Conservation (phyloP, 2,888 invertebrate species). For the Ennomos erosarius region DNA sequence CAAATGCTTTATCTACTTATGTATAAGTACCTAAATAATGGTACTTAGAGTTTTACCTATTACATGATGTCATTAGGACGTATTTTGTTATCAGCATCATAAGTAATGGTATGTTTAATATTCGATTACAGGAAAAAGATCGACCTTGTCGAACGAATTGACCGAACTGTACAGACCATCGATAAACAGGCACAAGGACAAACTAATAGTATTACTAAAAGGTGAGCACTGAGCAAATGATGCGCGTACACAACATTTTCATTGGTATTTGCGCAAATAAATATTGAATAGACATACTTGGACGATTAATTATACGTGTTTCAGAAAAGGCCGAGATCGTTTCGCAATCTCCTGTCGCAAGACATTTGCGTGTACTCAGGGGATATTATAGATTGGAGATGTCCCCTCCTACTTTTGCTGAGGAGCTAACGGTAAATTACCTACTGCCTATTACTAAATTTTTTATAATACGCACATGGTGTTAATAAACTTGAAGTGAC, state of each 20-base stretch:
- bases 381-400: slow-evolving; percentile 72
- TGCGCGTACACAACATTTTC: slow-evolving; percentile 20
- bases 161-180: slow-evolving; percentile 56
- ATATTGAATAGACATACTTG: slow-evolving; percentile 24
- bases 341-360: slow-evolving; percentile 58
- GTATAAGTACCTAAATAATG: too few species aligned
- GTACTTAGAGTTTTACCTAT: too few species aligned
- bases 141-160: slow-evolving; percentile 47
- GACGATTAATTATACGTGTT: slow-evolving; percentile 33
- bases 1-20: too few species aligned
- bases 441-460: background rate
- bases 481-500: too few species aligned
- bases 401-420: slow-evolving; percentile 53
- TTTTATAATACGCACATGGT: background rate
- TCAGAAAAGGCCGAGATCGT: slow-evolving; percentile 62
- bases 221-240: slow-evolving; percentile 51
- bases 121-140: slow-evolving; percentile 50
- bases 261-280: slow-evolving; percentile 32
- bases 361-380: slow-evolving; percentile 63
- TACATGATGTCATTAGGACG: too few species aligned
- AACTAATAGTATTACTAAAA: slow-evolving; percentile 55
- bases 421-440: slow-evolving; percentile 59
- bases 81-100: too few species aligned
- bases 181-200: slow-evolving; percentile 52
- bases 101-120: background rate